Percentiles rank a stretch among this genome's conserved stretches.
Conservation (phyloP, 2,888 invertebrate species). For the Parelbella ahira region DNA sequence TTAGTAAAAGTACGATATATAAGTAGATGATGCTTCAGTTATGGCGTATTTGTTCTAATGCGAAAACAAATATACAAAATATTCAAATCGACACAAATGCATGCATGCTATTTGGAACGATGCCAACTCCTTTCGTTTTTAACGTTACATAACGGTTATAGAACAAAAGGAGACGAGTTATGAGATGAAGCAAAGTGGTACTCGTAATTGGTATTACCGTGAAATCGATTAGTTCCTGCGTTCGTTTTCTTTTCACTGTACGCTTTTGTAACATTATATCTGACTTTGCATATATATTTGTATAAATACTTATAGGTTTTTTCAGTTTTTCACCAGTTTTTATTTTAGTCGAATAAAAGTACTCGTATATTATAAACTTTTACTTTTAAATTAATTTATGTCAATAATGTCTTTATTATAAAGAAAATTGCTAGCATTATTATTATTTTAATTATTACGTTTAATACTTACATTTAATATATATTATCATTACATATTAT, state of each 20-base stretch:
- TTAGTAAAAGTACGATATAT: neutral
- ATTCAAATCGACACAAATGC: constrained; percentile 9
- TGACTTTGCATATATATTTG: too few species aligned
- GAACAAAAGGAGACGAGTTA: constrained; percentile 7
- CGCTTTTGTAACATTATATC: too few species aligned
- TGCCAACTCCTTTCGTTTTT: constrained; percentile 28
- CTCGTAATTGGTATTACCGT: neutral
- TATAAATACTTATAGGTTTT: too few species aligned
- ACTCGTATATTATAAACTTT: too few species aligned
- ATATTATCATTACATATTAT: too few species aligned
- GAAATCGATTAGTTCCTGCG: constrained; percentile 1
- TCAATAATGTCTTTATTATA: too few species aligned
- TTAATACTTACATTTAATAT: too few species aligned
- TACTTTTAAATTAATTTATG: too few species aligned
- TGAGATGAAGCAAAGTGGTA: constrained; percentile 2
- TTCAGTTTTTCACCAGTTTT: too few species aligned
- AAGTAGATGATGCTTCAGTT: constrained; percentile 1
- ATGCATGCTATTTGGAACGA: constrained; percentile 15
- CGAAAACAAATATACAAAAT: constrained; percentile 31
- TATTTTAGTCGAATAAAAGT: too few species aligned
- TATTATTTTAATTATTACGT: too few species aligned
- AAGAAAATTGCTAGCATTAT: too few species aligned
- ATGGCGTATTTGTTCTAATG: constrained; percentile 29
- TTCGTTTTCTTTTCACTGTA: neutral
- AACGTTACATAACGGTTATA: constrained; percentile 11